Evolutionary conservation across 1,140 invertebrate genomes (phyloP).

Genomic region (Samia ricini): DNA sequence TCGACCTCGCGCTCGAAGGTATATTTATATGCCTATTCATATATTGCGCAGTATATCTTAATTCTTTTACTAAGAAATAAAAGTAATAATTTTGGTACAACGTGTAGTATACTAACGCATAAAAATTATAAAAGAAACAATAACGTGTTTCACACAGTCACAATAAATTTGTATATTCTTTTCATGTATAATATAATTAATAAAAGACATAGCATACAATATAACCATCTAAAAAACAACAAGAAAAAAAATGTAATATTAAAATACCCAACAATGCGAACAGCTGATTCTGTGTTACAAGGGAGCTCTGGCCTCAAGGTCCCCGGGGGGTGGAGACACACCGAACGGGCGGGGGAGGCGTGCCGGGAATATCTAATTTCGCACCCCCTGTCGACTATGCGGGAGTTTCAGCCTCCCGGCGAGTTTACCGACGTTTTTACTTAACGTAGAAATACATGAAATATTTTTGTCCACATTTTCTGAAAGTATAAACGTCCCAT

Average conservation of each 20-base stretch:
- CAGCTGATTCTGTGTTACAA: constrained; percentile 35
- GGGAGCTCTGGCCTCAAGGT: constrained; percentile 29
- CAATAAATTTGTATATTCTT: too few relatives aligned
- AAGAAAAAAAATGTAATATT: background rate
- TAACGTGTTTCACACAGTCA: too few relatives aligned
- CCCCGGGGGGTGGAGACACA: constrained; percentile 18
- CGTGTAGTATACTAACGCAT: too few relatives aligned
- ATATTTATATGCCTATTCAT: background rate
- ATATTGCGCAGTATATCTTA: background rate
- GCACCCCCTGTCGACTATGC: constrained; percentile 3
- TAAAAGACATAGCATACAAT: too few relatives aligned
- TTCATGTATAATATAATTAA: too few relatives aligned
- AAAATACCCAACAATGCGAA: constrained; percentile 24
- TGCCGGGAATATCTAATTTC: constrained; percentile 15
- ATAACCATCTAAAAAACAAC: background rate
- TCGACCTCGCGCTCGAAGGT: background rate
- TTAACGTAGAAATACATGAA: constrained; percentile 6
- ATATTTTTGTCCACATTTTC: background rate
- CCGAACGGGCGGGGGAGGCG: background rate
- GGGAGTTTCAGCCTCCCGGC: constrained; percentile 4
- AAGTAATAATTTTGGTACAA: too few relatives aligned
- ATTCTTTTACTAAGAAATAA: background rate
- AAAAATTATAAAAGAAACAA: too few relatives aligned
- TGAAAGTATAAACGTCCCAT: background rate
- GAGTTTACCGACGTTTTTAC: constrained; percentile 1